These are phyloP conservation scores for Barypeithes pellucidus DNA, from an alignment of 2,888 invertebrate genomes.

Conservation along the genomic window DNA sequence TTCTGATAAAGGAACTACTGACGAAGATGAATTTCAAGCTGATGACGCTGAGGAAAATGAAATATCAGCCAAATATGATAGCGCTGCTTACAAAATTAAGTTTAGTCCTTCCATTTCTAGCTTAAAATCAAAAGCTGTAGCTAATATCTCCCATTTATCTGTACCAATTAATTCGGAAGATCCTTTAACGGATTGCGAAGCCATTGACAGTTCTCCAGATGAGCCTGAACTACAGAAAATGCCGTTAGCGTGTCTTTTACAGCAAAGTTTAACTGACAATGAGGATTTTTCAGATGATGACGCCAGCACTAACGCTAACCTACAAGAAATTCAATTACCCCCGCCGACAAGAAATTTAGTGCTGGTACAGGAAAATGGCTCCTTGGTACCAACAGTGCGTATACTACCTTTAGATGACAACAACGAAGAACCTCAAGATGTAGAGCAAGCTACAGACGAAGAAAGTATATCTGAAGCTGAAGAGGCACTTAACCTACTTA, in stretches of 20 bases:
- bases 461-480: conserved; percentile 68
- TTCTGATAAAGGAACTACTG: conserved; percentile 56
- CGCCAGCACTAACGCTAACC: conserved; percentile 54
- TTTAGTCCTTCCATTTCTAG: conserved; percentile 45
- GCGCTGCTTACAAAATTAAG: conserved; percentile 42
- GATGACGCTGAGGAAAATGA: conserved; percentile 52
- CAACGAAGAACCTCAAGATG: conserved; percentile 54
- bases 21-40: conserved; percentile 56
- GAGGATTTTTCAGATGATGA: conserved; percentile 57
- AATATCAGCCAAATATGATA: neutral
- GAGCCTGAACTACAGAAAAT: conserved; percentile 60
- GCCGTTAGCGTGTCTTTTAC: conserved; percentile 65
- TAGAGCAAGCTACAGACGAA: conserved; percentile 61
- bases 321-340: conserved; percentile 66
- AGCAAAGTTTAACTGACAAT: conserved; percentile 58
- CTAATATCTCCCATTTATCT: conserved; percentile 25
- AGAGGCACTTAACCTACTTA: conserved; percentile 60
- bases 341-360: conserved; percentile 71
- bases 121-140: conserved; percentile 5
- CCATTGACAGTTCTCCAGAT: conserved; percentile 67
- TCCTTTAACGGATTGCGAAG: conserved; percentile 71
- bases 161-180: conserved; percentile 60
- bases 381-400: conserved; percentile 68
- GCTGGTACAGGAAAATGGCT: conserved; percentile 60
- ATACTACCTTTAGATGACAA: conserved; percentile 68